Base-by-base conservation (phyloP, 2,113 vertebrate genomes). In the Gobiocypris rarus region DNA sequence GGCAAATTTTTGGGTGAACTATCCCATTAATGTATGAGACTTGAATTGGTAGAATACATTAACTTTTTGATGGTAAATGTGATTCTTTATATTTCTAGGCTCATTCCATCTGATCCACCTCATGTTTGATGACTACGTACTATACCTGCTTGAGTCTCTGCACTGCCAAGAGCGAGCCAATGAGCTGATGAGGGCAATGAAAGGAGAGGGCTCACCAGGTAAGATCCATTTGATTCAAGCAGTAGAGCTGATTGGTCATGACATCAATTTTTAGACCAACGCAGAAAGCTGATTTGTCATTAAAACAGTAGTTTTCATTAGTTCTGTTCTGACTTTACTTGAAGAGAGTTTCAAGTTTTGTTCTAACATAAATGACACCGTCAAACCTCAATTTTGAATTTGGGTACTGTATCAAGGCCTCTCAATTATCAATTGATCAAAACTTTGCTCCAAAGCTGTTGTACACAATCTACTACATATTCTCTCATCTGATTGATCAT, bases 71-170 rank as follows among this genome's bases (percentile, higher is more conserved):
- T 75, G 31, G 19, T 59, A 38, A 31, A 54, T 54, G 5, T 5
- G 17, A 63, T 56, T 31, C 52, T 41, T 10, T 89, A 22, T 86
- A 82, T 88, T 69, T 31, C 67, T 92, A 99, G 98, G 98, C 17
- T 99, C 98, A 71, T 99, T 99, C 87, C 98, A 99, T 92, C 94
- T 99, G 90, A 99, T 99, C 85, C 98, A 99, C 79, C 92, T 99
- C 92, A 99, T 99, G 96, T 99, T 99, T 69, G 98, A 99, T 86
- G 98, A 99, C 90, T 99, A 99, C 1, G 98, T 99, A 75, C 96
- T 99, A 79, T 99, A 98, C 92, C 93, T 99, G 88, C 91, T 99
- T 90, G 98, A 99, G 88, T 99, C 98, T 10, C 95, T 99, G 74
- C 98, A 99, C 86, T 99, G 96, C 89, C 98, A 99, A 92, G 98